Conservation (phyloP, 2,888 invertebrate species). For the Petrolisthes manimaculis region DNA sequence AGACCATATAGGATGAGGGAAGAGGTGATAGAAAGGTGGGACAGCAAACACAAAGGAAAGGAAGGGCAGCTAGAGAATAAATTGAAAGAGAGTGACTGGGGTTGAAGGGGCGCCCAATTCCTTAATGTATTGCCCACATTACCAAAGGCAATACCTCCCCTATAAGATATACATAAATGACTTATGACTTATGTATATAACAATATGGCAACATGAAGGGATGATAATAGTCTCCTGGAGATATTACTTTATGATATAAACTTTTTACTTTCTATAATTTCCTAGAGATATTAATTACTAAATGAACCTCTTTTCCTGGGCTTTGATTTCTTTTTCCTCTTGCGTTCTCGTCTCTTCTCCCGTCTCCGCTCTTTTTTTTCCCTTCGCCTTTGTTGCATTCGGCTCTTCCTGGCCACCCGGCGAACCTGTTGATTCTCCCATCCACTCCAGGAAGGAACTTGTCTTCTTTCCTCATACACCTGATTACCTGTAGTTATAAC, state of each 20-base stretch:
- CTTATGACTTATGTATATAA: neutral
- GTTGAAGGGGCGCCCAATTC: no score
- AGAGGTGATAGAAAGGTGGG: no score
- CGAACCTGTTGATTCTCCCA: slow-evolving; percentile 21
- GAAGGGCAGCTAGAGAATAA: no score
- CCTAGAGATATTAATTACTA: neutral
- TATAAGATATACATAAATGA: neutral
- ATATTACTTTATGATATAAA: neutral
- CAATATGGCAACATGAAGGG: slow-evolving; percentile 7
- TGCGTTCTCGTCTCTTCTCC: slow-evolving; percentile 42
- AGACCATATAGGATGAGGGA: no score
- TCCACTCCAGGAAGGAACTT: neutral
- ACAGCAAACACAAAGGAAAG: no score
- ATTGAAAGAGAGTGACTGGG: no score
- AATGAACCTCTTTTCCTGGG: neutral
- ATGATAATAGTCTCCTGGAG: neutral
- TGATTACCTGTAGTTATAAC: slow-evolving; percentile 16
- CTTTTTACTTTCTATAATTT: neutral
- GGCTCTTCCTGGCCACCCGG: slow-evolving; percentile 45
- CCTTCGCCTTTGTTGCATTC: slow-evolving; percentile 27
- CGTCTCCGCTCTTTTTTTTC: slow-evolving; percentile 34
- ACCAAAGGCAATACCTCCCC: no score
- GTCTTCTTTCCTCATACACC: slow-evolving; percentile 2
- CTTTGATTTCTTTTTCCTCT: slow-evolving; percentile 46
- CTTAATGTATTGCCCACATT: no score